Evolutionary conservation across 2,113 vertebrate genomes (phyloP), one percentile per base, ranked within the genome.

Genomic region (Planiliza haematocheilus): DNA sequence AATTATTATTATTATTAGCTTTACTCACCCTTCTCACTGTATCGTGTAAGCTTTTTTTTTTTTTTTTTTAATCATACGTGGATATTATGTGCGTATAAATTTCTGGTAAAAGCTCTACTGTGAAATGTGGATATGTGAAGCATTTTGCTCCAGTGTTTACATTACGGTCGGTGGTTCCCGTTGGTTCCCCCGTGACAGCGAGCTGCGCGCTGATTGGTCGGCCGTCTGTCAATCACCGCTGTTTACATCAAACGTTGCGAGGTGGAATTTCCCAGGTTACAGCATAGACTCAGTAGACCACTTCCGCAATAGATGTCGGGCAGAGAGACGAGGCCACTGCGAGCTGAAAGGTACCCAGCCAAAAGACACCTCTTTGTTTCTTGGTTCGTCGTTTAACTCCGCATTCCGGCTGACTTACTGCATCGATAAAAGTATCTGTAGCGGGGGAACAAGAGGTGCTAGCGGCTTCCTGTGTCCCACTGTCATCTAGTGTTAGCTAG

Each of bases 231-330:
- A 92, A 38, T 79, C 87, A 79, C 10, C 57, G 88, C 91, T 94
- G 93, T 94, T 94, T 93, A 93, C 91, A 90, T 92, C 83, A 90
- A 88, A 86, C 87, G 87, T 83, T 73, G 81, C 75, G 87, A 87
- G 89, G 86, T 93, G 94, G 93, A 95, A 94, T 94, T 94, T 95
- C 93, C 93, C 94, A 87, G 84, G 88, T 92, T 92, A 89, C 90
- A 83, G 84, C 86, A 84, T 42, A 78, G 82, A 91, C 74, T 71
- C 89, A 93, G 82, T 46, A 81, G 80, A 91, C 91, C 91, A 93
- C 93, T 94, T 94, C 93, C 93, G 93, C 91, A 92, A 84, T 88
- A 78, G 74, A 87, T 90, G 85, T 85, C 82, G 70, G 65, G 64
- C 69, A 87, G 82, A 74, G 76, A 89, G 86, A 88, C 85, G 81